These are phyloP conservation scores for Gallirallus australis DNA, from an alignment of 2,797 vertebrate genomes.

Conservation along the genomic window DNA sequence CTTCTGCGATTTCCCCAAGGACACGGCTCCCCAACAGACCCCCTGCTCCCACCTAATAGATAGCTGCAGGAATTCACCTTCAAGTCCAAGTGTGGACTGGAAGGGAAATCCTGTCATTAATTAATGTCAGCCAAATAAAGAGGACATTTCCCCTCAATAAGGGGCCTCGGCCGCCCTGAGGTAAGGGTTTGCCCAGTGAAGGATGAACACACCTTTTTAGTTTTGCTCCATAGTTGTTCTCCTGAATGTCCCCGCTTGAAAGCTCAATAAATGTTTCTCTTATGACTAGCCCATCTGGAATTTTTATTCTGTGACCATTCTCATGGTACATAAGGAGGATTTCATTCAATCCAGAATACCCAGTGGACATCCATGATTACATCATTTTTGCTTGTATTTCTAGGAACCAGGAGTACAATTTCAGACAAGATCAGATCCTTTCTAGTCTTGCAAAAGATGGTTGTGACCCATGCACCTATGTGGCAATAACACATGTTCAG, in stretches of 20 bases:
- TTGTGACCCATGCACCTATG: not conserved
- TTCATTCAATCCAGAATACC: conserved; percentile 43
- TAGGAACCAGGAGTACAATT: conserved; percentile 36
- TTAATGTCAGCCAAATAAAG: not conserved
- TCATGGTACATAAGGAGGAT: not conserved
- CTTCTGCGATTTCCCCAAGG: not conserved
- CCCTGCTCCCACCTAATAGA: not conserved
- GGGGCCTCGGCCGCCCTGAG: not conserved
- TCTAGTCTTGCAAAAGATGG: conserved; percentile 10
- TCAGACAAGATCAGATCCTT: not conserved
- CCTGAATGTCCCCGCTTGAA: not conserved
- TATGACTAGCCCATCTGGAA: conserved; percentile 16
- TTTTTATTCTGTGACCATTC: conserved; percentile 18
- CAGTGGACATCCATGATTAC: conserved; percentile 23
- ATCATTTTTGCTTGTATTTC: conserved; percentile 42
- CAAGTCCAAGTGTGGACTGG: not conserved
- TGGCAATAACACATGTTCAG: not conserved
- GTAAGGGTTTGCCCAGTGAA: not conserved
- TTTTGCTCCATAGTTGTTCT: not conserved
- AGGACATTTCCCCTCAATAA: not conserved
- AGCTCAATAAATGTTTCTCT: not conserved
- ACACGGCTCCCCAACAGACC: not conserved
- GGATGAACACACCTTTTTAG: not conserved
- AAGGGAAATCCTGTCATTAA: not conserved
- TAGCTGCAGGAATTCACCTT: not conserved